A percentile compares a stretch with the other conserved stretches of the same genome.
These are phyloP conservation scores for Pollenia angustigena DNA, from an alignment of 2,888 invertebrate species.

Conservation along the genomic window DNA sequence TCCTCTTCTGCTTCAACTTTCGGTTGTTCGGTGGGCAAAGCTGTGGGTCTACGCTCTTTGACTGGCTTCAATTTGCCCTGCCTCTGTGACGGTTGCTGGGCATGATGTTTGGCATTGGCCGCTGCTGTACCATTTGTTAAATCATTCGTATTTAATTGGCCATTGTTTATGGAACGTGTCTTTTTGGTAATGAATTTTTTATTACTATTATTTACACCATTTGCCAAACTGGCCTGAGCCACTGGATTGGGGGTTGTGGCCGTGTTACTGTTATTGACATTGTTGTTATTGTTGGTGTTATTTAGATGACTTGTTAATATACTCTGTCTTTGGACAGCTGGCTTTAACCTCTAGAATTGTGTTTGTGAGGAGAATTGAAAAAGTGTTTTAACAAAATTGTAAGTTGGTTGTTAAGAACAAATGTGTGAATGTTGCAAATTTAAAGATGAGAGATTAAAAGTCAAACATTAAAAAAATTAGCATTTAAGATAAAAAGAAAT, in stretches of 20 bases:
- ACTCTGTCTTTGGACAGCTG: slow-evolving; percentile 55
- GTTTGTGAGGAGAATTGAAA: slow-evolving; percentile 6
- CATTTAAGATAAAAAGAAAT: background rate
- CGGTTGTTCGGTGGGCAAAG: slow-evolving; percentile 79
- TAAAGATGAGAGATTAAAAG: background rate
- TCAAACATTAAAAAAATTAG: slow-evolving; percentile 33
- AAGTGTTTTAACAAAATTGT: slow-evolving; percentile 39
- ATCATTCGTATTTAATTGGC: slow-evolving; percentile 61
- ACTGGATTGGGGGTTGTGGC: slow-evolving; percentile 46
- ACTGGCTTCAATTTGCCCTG: slow-evolving; percentile 80
- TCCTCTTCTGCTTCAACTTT: slow-evolving; percentile 54
- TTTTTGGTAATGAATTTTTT: slow-evolving; percentile 76
- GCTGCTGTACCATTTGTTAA: slow-evolving; percentile 60
- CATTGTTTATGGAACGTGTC: slow-evolving; percentile 60
- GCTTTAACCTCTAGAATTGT: slow-evolving; percentile 65
- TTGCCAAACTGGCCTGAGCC: background rate
- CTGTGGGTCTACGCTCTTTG: slow-evolving; percentile 81
- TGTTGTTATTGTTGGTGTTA: slow-evolving; percentile 67
- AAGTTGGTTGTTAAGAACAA: slow-evolving; percentile 56
- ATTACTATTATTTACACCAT: slow-evolving; percentile 61
- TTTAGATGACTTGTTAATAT: slow-evolving; percentile 73
- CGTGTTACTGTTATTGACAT: slow-evolving; percentile 40
- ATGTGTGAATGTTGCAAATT: slow-evolving; percentile 48
- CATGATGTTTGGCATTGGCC: slow-evolving; percentile 64
- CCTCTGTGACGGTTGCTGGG: slow-evolving; percentile 77